Base-by-base conservation (phyloP, 1,140 invertebrate species). In the Lysiphlebus fabarum region DNA sequence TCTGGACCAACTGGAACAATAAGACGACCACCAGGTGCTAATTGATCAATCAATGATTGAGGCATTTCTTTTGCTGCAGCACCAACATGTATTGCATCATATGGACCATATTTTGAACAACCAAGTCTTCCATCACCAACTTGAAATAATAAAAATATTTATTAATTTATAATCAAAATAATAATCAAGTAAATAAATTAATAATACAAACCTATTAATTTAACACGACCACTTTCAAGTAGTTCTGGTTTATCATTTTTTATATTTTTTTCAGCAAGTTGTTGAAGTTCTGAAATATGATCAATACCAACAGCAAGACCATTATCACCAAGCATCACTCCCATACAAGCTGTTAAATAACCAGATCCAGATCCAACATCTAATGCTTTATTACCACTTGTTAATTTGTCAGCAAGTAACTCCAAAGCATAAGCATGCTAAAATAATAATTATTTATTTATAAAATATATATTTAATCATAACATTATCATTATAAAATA, bases 281-380 rank as follows among this genome's bases (percentile, higher is more conserved):
- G 78, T 7, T 95, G 88, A 60, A 98, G 81, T 73, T 95, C 87
- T 36, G 87, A 82, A 67, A 98, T 95, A 77, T 98, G 95, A 73
- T 98, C 96, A 64, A 98, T 92, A 11, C 95, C 96, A 62, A 98
- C 82, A 10, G 84, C 89, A 68, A 82, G 72, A 36, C 95, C 95
- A 61, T 80, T 84, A 47, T 85, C 78, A 37, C 90, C 90, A 53
- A 95, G 83, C 90, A 96, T 91, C 1, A 88, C 74, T 37, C 90
- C 90, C 89, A 98, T 95, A 70, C 95, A 98, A n/a, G 92, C 90
- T 38, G 95, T 97, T 10, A 98, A 83, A 76, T 97, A 98, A 6
- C 95, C 95, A 71, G 91, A 95, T 14, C 96, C 96, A 64, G 92
- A 97, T 8, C 96, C 96, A 58, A 99, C 93, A 83, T 99, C 96